phyloP scores from a whole-genome alignment of 2,888 invertebrate species.

The Dicyrtoma fusca region DNA sequence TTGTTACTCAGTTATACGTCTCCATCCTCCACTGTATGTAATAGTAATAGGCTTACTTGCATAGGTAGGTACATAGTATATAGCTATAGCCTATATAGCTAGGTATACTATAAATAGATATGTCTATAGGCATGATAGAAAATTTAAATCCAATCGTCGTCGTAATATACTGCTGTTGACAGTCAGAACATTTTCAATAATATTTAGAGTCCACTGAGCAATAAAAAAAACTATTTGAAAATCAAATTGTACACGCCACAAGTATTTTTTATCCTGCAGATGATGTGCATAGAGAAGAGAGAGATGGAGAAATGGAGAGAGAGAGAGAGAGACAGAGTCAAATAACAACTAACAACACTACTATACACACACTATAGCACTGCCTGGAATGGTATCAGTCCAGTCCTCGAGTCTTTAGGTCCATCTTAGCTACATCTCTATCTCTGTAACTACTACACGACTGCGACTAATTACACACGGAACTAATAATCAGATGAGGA shows the following conservation, averaged over 20 bases:
- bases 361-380: too few species aligned
- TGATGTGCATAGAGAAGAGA: background rate
- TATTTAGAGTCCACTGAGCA: constrained; percentile 29
- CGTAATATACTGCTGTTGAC: constrained; percentile 19
- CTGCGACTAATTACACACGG: too few species aligned
- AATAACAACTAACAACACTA: too few species aligned
- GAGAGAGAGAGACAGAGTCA: background rate
- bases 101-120: background rate
- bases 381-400: too few species aligned
- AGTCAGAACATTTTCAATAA: constrained; percentile 26
- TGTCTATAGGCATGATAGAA: too few species aligned
- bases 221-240: constrained; percentile 19
- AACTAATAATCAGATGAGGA: too few species aligned
- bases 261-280: constrained; percentile 10
- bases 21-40: background rate
- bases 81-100: background rate
- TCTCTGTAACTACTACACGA: too few species aligned
- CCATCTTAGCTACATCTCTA: too few species aligned
- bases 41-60: too few species aligned
- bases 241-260: constrained; percentile 12
- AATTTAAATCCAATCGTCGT: constrained; percentile 6
- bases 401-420: too few species aligned
- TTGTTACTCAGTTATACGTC: background rate
- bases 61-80: too few species aligned
- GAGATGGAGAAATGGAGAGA: background rate